These are phyloP conservation scores for Manacus vitellinus DNA, from an alignment of 2,113 vertebrate genomes.

Conservation along the genomic window DNA sequence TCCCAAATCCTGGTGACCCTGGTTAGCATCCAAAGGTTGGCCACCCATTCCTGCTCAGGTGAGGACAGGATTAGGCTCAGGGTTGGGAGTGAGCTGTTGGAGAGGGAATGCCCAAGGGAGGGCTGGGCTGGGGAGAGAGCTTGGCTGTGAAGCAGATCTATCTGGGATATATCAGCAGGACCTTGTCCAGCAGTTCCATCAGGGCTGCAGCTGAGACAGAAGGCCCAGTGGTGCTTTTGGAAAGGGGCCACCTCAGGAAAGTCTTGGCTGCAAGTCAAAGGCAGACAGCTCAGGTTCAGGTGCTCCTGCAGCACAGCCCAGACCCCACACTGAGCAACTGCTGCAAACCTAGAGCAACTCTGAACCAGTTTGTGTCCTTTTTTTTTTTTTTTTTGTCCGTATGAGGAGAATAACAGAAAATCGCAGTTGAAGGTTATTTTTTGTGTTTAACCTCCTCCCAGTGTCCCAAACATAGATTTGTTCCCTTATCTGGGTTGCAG, in stretches of 20 bases:
- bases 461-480: not conserved
- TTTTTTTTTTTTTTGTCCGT: accelerated
- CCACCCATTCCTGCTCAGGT: not conserved
- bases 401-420: not conserved
- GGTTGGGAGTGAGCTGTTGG: not conserved
- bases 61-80: not conserved
- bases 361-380: not conserved
- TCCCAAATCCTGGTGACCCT: not conserved
- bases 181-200: not conserved
- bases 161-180: not conserved
- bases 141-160: not conserved
- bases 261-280: not conserved
- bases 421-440: not conserved
- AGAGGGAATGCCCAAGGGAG: not conserved
- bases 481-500: not conserved
- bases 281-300: not conserved
- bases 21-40: not conserved
- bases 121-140: not conserved
- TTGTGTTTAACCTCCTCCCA: not conserved
- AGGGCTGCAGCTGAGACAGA: not conserved
- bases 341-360: not conserved
- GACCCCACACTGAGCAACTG: not conserved
- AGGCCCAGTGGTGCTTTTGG: not conserved
- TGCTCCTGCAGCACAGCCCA: not conserved
- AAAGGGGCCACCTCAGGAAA: not conserved